Conservation (phyloP, 2,797 vertebrate genomes). For the Lagocephalus sceleratus region DNA sequence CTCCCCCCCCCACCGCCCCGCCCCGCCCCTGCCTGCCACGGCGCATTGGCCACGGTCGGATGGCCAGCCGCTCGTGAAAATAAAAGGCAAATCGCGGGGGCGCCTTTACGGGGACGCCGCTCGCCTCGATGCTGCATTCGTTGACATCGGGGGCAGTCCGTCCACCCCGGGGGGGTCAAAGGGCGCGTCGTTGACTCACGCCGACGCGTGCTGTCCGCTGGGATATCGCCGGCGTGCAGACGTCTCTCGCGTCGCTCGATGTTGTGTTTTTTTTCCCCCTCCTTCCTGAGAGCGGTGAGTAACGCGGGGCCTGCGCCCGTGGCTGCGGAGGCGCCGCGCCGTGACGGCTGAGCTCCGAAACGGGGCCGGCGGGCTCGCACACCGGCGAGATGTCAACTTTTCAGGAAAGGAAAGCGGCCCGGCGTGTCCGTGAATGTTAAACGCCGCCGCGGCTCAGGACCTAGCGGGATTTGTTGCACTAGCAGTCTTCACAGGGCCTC, state of each 20-base stretch:
- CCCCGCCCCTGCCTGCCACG: constrained; percentile 58
- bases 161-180: constrained; percentile 37
- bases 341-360: constrained; percentile 54
- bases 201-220: constrained; percentile 9
- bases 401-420: constrained; percentile 37
- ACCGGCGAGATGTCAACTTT: constrained; percentile 49
- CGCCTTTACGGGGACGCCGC: constrained; percentile 43
- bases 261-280: constrained; percentile 47
- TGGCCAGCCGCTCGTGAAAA: constrained; percentile 48
- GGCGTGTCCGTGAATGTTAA: constrained; percentile 3
- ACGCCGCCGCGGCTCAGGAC: background rate
- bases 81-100: constrained; percentile 18
- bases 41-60: constrained; percentile 52
- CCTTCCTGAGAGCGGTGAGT: constrained; percentile 61
- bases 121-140: constrained; percentile 19
- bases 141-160: constrained; percentile 29
- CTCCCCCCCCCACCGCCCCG: constrained; percentile 41
- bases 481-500: too few relatives aligned
- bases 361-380: constrained; percentile 33
- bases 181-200: constrained; percentile 29
- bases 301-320: constrained; percentile 45
- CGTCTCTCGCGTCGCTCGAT: constrained; percentile 5
- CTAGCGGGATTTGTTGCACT: too few relatives aligned
- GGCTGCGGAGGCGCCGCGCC: constrained; percentile 34
- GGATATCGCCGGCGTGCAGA: constrained; percentile 15